Percentiles rank a stretch among this genome's conserved stretches.
phyloP scores from a whole-genome alignment of 2,113 vertebrate species.

The Myocastor coypus region DNA sequence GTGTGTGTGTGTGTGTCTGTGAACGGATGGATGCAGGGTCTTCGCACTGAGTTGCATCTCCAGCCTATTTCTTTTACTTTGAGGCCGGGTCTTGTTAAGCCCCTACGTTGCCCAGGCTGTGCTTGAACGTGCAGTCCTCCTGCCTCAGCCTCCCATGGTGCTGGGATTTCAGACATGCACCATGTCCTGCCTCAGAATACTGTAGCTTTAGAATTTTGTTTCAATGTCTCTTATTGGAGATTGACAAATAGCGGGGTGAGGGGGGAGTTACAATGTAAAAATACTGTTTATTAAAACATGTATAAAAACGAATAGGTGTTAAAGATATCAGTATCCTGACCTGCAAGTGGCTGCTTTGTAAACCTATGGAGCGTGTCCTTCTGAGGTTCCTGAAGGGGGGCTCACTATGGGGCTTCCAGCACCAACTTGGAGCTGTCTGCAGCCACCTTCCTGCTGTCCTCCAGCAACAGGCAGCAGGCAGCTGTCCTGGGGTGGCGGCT shows the following conservation, averaged over 20 bases:
- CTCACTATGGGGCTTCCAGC: fast-evolving
- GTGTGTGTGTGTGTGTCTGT: background rate
- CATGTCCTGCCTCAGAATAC: background rate
- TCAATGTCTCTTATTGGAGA: background rate
- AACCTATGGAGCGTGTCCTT: background rate
- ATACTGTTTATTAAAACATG: background rate
- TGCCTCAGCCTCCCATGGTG: background rate
- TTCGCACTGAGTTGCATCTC: background rate
- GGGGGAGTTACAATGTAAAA: background rate
- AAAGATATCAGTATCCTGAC: background rate
- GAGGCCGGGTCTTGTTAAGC: background rate
- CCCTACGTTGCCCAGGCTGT: background rate
- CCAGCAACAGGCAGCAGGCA: background rate
- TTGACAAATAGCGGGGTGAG: background rate
- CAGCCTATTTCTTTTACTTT: background rate
- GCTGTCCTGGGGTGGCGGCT: background rate
- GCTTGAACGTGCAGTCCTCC: background rate
- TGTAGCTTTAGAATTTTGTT: background rate
- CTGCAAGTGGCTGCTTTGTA: background rate
- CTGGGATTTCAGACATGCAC: background rate
- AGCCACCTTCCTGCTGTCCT: background rate
- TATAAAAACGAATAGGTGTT: background rate
- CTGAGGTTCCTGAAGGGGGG: background rate
- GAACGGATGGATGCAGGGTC: background rate
- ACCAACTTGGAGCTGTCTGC: too few relatives aligned